Percentiles rank a stretch among this genome's conserved stretches.
phyloP scores from a whole-genome alignment of 2,113 vertebrate genomes.

The Campylomormyrus numenius region DNA sequence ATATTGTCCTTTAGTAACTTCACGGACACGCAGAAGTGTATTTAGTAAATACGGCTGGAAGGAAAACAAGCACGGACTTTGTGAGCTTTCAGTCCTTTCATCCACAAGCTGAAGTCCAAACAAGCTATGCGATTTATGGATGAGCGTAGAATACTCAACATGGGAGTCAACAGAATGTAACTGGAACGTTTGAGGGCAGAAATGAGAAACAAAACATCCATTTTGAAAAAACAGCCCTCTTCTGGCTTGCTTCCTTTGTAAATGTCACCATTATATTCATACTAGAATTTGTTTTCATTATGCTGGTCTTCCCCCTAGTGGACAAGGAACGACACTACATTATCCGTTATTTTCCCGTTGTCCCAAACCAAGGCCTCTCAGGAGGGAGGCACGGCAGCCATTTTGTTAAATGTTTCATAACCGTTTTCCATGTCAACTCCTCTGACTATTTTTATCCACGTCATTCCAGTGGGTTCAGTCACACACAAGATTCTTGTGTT shows the following conservation, averaged over 20 bases:
- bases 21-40: background rate
- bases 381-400: constrained; percentile 17
- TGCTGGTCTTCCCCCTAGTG: constrained; percentile 14
- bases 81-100: background rate
- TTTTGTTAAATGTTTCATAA: constrained; percentile 26
- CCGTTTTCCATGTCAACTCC: constrained; percentile 17
- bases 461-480: too few species aligned
- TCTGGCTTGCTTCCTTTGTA: background rate
- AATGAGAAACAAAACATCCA: constrained; percentile 3
- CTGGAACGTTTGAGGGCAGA: background rate
- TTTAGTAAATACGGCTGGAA: background rate
- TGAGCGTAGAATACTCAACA: background rate
- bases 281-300: too few species aligned
- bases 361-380: constrained; percentile 13
- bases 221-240: background rate
- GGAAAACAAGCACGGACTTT: background rate
- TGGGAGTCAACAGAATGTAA: background rate
- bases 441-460: background rate
- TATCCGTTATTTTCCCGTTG: background rate
- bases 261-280: constrained; percentile 2
- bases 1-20: background rate
- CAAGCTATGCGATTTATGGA: background rate
- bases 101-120: background rate
- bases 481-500: too few species aligned
- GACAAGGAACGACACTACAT: constrained; percentile 9